Base-by-base conservation (phyloP, 2,113 vertebrate genomes). In the Saguinus imperator region DNA sequence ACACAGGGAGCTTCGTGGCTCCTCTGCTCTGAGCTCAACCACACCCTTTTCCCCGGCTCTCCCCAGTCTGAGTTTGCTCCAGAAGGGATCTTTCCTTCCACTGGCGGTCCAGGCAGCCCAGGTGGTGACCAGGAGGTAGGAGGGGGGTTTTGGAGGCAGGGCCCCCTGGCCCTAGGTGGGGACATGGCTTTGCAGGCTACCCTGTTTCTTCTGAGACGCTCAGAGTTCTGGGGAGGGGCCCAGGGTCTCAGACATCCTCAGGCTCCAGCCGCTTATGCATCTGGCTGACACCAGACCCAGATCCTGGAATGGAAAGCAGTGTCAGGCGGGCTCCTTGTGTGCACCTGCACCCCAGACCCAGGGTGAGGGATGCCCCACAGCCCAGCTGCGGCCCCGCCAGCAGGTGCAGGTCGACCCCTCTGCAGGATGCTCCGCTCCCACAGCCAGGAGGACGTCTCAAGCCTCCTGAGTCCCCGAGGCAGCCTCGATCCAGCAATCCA, bases 341-440 rank as follows among this genome's bases (percentile, higher is more conserved):
- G 61, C 14, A 29, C 35, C n/a, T 1, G 1, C 1, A 6, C 40
- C 40, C 75, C 43, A 58, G 27, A 48, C 23, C 25, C 27, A 40
- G 55, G 27, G 43, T 48, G 40, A 0, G 0, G 5, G 61, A 6
- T 0, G 1, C 2, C 6, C 52, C 52, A 1, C 58, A 1, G 10
- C 48, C 20, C 14, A 45, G 68, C 68, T 37, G 55, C 21, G 64
- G 43, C 14, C 12, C 2, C 5, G 2, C 45, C 43, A 27, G 68
- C 58, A 43, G 43, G 55, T 9, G 5, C 10, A 20, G 27, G 18
- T 17, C 35, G n/a, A 27, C 66, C 14, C 16, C 48, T 25, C 55
- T 48, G 40, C 40, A 66, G 58, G 82, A 40, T 18, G 29, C 16
- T 76, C 79, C 61, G 3, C 1, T 3, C 29, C 64, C 91, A 52